Base-by-base conservation (phyloP, 2,888 invertebrate genomes). In the Acanthococcus lagerstroemiae region DNA sequence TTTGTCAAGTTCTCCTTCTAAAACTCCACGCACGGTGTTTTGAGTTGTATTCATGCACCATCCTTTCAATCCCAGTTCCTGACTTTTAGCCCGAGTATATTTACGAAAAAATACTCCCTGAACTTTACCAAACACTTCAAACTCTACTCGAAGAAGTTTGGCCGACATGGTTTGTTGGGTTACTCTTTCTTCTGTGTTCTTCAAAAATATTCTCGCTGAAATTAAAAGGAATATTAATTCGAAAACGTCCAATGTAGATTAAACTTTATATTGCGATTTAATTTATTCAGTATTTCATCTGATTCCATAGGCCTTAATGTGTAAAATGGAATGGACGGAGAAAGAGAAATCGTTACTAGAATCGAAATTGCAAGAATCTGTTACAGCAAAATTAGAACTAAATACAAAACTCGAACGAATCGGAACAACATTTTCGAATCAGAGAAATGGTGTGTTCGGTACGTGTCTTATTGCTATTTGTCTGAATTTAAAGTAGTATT, bases 1-100 rank as follows among this genome's bases (percentile, higher is more conserved):
- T 68, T 72, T 70, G 0, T 69, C 68, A 6, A 30, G 46, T 22
- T 71, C 68, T 12, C 75, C 76, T 80, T 83, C 81, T 75, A 72
- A 74, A 44, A 73, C 80, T 1, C 88, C 88, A 21, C 81, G 76
- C 0, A 88, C 88, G 0, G 87, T 86, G 5, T 83, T 85, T 30
- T 78, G 73, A 1, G 78, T 72, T 0, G 87, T 87, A 72, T 88
- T 88, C 80, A 81, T 83, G 72, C 87, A 87, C 85, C 87, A 88
- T 12, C 88, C 88, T 68, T 78, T 80, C 2, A 88, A 72, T 1
- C 82, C 82, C 22, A 87, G 76, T 72, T 81, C 81, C 27, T 80
- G 80, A 0, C 84, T 84, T 74, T 84, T 80, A 67, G 80, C 76
- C 73, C 84, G 82, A 0, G 88, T 87, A 69, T 80, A 81, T 86